Conservation (phyloP, 1,140 invertebrate genomes). For the Solenopsis invicta region DNA sequence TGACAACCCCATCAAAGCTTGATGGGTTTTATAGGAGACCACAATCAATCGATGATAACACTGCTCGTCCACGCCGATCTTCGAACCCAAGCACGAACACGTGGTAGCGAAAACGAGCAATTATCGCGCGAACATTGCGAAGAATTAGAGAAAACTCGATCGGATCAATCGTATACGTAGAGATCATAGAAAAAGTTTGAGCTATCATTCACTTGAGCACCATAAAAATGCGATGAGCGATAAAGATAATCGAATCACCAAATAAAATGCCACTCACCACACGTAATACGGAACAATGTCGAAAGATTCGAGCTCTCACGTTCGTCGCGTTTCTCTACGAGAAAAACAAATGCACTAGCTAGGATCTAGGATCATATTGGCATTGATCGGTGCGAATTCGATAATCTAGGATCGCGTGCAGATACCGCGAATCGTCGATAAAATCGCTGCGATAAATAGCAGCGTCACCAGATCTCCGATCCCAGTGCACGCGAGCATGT, state of each 20-base stretch:
- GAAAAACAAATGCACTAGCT: background rate
- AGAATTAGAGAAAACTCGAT: slow-evolving; percentile 27
- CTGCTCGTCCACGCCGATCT: slow-evolving; percentile 51
- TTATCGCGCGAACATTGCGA: slow-evolving; percentile 39
- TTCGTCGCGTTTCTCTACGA: background rate
- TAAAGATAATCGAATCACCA: background rate
- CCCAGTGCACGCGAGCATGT: slow-evolving; percentile 58
- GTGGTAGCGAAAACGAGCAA: slow-evolving; percentile 39
- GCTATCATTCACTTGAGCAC: slow-evolving; percentile 22
- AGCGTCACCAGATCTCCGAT: slow-evolving; percentile 46
- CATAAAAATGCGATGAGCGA: background rate
- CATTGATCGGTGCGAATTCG: slow-evolving; percentile 25
- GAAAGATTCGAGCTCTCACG: background rate
- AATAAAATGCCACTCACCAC: slow-evolving; percentile 37
- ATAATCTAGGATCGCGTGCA: slow-evolving; percentile 14
- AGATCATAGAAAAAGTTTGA: background rate
- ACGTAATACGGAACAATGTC: slow-evolving; percentile 13
- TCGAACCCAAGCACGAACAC: slow-evolving; percentile 36
- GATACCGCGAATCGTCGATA: slow-evolving; percentile 30
- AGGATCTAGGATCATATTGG: slow-evolving; percentile 6
- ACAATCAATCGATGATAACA: slow-evolving; percentile 61
- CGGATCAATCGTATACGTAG: background rate
- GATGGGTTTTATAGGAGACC: slow-evolving; percentile 63
- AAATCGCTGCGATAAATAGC: slow-evolving; percentile 45
- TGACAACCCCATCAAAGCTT: slow-evolving; percentile 60